Evolutionary conservation across 2,113 vertebrate genomes (phyloP), one percentile per base, ranked within the genome.

Genomic region (Callaeas wilsoni): DNA sequence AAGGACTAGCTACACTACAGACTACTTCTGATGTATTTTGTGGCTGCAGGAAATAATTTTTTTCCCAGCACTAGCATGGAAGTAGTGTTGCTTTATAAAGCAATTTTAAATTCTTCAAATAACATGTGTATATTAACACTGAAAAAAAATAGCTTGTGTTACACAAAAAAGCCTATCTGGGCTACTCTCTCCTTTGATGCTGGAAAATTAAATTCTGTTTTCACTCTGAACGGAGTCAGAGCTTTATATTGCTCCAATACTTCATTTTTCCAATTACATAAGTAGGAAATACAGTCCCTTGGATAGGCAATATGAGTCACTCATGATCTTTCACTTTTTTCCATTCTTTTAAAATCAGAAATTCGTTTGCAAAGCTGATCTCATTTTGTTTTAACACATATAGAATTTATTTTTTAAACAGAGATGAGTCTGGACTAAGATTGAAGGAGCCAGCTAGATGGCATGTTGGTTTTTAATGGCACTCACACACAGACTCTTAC

Each of bases 331-430:
- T 59, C 33, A 39, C 6, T 53, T 68, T 74, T 52, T 75, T 11
- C 27, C 20, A 11, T 88, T 64, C 11, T 57, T 90, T 85, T 69
- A 29, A 76, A 80, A 50, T 46, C 6, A 73, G 16, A 80, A 69
- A 50, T 27, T 50, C 0, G 1, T 74, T 85, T 77, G 4, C 11
- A 35, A 85, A 64, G 6, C 0, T 1, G 7, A 46, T 62, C 17
- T 87, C 5, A 4, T 62, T 39, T 60, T 64, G 12, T 62, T 83
- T 65, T 37, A 74, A 18, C 8, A 49, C 2, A 22, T 29, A 26
- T 6, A 25, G 47, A 83, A 77, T 77, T 39, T 52, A 44, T 44
- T 13, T 20, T 76, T 77, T 50, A 25, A 63, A 37, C 16, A 39
- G n/a, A 57, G 17, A 46, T 18, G 12, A 76, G 12, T 27, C 26